Percentiles rank a stretch among this genome's conserved stretches.
phyloP scores from a whole-genome alignment of 2,797 vertebrate genomes.

The Ctenosaura bakeri region DNA sequence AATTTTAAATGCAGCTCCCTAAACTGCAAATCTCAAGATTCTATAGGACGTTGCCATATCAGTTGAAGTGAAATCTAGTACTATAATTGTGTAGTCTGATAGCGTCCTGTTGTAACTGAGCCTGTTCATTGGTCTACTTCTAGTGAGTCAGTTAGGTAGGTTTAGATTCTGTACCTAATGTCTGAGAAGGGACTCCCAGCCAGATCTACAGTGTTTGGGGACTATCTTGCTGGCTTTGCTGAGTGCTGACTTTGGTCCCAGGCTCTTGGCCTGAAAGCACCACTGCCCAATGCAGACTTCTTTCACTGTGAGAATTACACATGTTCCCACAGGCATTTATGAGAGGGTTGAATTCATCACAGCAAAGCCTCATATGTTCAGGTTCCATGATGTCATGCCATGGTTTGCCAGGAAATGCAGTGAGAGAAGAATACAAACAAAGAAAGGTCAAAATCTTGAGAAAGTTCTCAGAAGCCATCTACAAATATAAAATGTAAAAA shows the following conservation, averaged over 20 bases:
- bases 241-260: neutral
- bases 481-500: constrained; percentile 17
- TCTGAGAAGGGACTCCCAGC: neutral
- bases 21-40: too few relatives aligned
- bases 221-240: neutral
- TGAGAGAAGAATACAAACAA: constrained; percentile 18
- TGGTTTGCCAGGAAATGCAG: constrained; percentile 26
- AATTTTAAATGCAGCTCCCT: too few relatives aligned
- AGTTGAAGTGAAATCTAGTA: too few relatives aligned
- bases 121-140: neutral
- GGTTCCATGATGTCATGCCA: constrained; percentile 27
- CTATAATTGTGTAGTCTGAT: too few relatives aligned
- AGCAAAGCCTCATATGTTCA: constrained; percentile 18
- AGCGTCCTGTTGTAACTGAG: neutral
- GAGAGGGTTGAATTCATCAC: neutral
- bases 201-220: neutral
- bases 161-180: neutral
- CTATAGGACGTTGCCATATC: too few relatives aligned
- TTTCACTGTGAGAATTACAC: neutral
- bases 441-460: constrained; percentile 24
- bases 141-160: neutral
- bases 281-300: neutral
- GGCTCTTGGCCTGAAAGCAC: neutral
- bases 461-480: constrained; percentile 7
- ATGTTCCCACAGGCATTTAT: constrained; percentile 15